These are phyloP conservation scores for Mylabris sibirica DNA, from an alignment of 2,888 invertebrate genomes.

Conservation along the genomic window DNA sequence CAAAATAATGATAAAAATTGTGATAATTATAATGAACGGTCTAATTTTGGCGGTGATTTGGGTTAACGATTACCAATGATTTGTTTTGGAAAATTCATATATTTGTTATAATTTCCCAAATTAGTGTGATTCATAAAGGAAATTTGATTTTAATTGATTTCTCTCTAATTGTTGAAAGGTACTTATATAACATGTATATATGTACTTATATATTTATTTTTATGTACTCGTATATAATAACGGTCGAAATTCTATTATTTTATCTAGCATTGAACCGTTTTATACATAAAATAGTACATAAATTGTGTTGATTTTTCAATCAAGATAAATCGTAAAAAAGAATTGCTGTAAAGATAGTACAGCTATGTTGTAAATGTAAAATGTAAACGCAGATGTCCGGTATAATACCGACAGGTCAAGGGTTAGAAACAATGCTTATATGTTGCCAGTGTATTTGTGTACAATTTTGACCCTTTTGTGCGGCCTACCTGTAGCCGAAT, in stretches of 20 bases:
- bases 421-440: conserved; percentile 13
- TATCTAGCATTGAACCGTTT: conserved; percentile 1
- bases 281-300: not conserved
- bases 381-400: conserved; percentile 17
- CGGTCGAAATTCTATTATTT: conserved; percentile 10
- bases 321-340: conserved; percentile 5
- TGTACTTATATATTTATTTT: not conserved
- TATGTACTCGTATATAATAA: not conserved
- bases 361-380: conserved; percentile 18
- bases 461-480: not conserved
- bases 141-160: not conserved
- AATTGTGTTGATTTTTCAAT: conserved; percentile 11
- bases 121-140: not conserved
- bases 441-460: not conserved
- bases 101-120: not conserved
- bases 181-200: not conserved
- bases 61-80: not conserved
- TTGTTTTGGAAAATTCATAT: not conserved
- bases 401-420: conserved; percentile 17
- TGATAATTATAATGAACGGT: too few species aligned
- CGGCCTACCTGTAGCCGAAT: not conserved
- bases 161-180: not conserved
- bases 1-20: too few species aligned
- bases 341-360: conserved; percentile 17
- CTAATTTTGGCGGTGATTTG: too few species aligned